Evolutionary conservation across 2,797 vertebrate genomes (phyloP).

Genomic region (Pseudomugil gertrudae): DNA sequence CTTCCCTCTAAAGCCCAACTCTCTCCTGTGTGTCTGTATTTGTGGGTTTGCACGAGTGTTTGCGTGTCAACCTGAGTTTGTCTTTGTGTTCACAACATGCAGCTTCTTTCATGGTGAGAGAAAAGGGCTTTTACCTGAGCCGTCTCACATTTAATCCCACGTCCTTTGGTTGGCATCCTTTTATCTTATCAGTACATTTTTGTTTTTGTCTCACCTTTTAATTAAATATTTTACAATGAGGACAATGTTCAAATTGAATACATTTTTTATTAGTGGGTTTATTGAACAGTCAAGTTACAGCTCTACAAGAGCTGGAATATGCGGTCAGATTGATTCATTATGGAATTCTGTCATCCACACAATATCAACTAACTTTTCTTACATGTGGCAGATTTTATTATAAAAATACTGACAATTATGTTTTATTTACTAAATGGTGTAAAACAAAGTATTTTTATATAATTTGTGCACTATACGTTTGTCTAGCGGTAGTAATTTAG

Average conservation of each 20-base stretch:
- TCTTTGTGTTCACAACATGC: constrained; percentile 44
- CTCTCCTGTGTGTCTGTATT: constrained; percentile 48
- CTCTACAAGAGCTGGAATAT: neutral
- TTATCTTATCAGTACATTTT: neutral
- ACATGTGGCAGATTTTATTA: neutral
- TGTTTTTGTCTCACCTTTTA: constrained; percentile 3
- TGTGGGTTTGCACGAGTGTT: constrained; percentile 51
- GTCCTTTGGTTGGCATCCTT: neutral
- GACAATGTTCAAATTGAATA: neutral
- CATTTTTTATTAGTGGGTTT: neutral
- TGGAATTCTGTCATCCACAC: neutral
- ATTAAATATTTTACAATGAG: neutral
- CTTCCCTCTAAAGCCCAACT: constrained; percentile 59
- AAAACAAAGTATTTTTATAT: too few species aligned
- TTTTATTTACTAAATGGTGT: neutral
- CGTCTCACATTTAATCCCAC: constrained; percentile 5
- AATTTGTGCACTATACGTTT: too few species aligned
- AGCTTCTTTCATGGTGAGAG: constrained; percentile 7
- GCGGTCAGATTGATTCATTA: neutral
- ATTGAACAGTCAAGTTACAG: neutral
- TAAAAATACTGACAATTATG: neutral
- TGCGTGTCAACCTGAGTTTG: constrained; percentile 34
- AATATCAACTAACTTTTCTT: neutral
- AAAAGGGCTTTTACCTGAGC: constrained; percentile 3
- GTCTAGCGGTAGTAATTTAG: too few species aligned